Base-by-base conservation (phyloP, 2,888 invertebrate species). In the Molorchus minor region DNA sequence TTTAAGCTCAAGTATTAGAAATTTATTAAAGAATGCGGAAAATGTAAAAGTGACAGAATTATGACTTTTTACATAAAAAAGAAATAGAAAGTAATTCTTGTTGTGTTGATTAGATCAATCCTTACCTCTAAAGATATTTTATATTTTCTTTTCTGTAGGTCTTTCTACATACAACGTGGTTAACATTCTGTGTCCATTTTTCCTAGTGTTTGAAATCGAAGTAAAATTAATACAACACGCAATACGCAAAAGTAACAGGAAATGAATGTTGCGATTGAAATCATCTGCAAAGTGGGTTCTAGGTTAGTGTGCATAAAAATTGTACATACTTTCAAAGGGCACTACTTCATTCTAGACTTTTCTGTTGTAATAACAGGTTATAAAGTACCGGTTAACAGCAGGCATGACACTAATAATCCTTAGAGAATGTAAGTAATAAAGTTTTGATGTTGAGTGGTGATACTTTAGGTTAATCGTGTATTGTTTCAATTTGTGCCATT, bases 231-330 rank as follows among this genome's bases (percentile, higher is more conserved):
- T 13, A 13, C 35, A 15, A 35, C 35, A 12, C 1, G 17, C 13
- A 38, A 38, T 1, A n/a, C 43, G 25, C 25, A 51, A 10, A 51
- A 51, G 40, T 52, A 52, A 52, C 52, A 41, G 52, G 52, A 30
- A 52, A 49, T 13, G 33, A 19, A 33, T 35, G 46, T 12, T n/a
- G 21, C 21, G 13, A 40, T 12, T 13, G 30, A 40, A 41, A 29
- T 30, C 40, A 41, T 17, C 36, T 52, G 30, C 41, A 35, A 58
- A 58, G 53, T 53, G 47, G 58, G 58, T 58, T 58, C 53, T 58
- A 36, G 58, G 58, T 65, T 58, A 65, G 62, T 65, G 21, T 58
- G 58, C 20, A 53, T 33, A 58, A 58, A 58, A 58, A 58, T 58
- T 10, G 41, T 5, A 30, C 7, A 41, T 41, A 19, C 47, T 47